Base-by-base conservation (phyloP, 1,140 invertebrate genomes). In the Aphelinus certus region DNA sequence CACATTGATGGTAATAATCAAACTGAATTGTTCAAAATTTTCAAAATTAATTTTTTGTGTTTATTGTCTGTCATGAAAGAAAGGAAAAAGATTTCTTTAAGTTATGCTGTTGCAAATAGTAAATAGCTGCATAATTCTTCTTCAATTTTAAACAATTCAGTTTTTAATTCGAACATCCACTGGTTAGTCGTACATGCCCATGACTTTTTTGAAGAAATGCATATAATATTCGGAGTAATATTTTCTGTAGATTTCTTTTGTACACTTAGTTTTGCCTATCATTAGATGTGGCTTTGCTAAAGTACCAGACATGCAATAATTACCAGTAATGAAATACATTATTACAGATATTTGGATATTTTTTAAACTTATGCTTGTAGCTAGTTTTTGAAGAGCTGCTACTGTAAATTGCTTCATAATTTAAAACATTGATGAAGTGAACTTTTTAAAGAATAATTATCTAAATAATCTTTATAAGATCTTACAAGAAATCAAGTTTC, bases 61-160 rank as follows among this genome's bases (percentile, higher is more conserved):
- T 65, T 48, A 4, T 65, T n/a, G 53, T 66, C 53, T n/a, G 46
- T 56, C 7, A 48, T 58, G 56, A 47, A 67, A 67, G 10, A 10
- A 56, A 58, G 9, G 46, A 43, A 68, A 46, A 57, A 45, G 4
- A 4, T 66, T 7, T 55, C 45, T 61, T 61, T 61, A 61, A 51
- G 49, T 49, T 60, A 26, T 26, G 26, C 26, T 26, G 26, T 7
- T 48, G 47, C n/a, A 66, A 53, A 55, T 47, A 46, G 57, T 47
- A 57, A 56, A 9, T 45, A 57, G 46, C 7, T 57, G 56, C 46
- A 57, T 42, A 67, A 48, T 67, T 66, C 3, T 60, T 26, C 60
- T 6, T 43, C 43, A 51, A 51, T 57, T 70, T 70, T 70, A 45
- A 70, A 70, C 47, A 70, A 61, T 70, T 70, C 57, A 70, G 57